Evolutionary conservation across 2,113 vertebrate species (phyloP).

Genomic region (Cyanoliseus patagonus): DNA sequence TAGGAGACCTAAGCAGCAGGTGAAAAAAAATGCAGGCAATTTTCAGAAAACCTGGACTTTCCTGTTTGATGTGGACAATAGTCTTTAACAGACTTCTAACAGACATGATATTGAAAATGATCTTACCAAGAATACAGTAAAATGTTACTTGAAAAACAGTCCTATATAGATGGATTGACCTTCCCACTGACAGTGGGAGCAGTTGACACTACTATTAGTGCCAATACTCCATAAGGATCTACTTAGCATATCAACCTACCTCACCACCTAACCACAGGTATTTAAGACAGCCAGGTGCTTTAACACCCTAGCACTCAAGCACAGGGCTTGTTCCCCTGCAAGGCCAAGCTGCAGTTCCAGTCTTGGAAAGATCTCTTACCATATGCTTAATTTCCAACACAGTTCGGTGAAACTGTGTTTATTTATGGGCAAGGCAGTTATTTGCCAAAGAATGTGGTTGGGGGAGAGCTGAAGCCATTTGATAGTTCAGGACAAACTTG

Average conservation of each 20-base stretch:
- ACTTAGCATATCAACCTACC: background rate
- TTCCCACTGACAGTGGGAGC: background rate
- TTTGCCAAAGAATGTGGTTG: background rate
- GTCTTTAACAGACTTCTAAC: background rate
- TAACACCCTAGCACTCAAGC: background rate
- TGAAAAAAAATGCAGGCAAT: background rate
- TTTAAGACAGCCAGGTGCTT: background rate
- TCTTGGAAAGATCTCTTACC: background rate
- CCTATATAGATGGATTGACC: background rate
- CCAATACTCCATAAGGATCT: background rate
- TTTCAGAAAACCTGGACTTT: background rate
- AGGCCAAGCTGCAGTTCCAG: background rate
- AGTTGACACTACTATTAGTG: background rate
- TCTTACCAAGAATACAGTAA: background rate
- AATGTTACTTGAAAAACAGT: background rate
- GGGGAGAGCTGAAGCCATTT: slow-evolving; percentile 14
- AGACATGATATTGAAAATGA: background rate
- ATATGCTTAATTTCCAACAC: background rate
- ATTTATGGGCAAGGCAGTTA: background rate
- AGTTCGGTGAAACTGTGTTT: background rate
- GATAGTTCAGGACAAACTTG: background rate
- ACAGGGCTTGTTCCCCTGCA: background rate
- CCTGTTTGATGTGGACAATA: background rate
- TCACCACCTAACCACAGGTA: background rate
- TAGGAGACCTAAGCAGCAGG: background rate